Conservation (phyloP, 2,888 invertebrate species). For the Hemistola chrysoprasaria region DNA sequence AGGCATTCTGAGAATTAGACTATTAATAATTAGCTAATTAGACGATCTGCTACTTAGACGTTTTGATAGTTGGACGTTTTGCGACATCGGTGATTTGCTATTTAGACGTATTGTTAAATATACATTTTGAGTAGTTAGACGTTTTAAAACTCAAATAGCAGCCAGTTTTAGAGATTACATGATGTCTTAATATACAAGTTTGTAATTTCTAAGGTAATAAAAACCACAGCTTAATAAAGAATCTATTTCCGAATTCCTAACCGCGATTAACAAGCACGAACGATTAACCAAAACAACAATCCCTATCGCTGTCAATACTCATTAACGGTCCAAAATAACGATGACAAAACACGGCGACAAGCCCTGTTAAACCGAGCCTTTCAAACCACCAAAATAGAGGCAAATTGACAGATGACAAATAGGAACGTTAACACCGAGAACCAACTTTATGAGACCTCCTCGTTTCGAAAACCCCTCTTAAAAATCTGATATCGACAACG, state of each 20-base stretch:
- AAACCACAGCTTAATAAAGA: not conserved
- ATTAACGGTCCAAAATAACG: slow-evolving; percentile 76
- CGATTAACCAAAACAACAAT: slow-evolving; percentile 22
- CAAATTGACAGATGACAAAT: slow-evolving; percentile 82
- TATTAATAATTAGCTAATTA: too few relatives aligned
- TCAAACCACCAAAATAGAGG: slow-evolving; percentile 76
- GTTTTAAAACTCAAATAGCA: too few relatives aligned
- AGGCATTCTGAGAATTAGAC: too few relatives aligned
- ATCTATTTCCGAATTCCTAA: slow-evolving; percentile 31
- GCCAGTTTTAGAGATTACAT: too few relatives aligned
- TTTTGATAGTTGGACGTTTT: too few relatives aligned
- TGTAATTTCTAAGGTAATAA: too few relatives aligned
- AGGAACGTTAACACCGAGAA: slow-evolving; percentile 68
- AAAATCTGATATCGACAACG: slow-evolving; percentile 18
- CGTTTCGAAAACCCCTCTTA: slow-evolving; percentile 11
- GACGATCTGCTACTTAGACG: too few relatives aligned
- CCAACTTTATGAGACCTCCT: slow-evolving; percentile 46
- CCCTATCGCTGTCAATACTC: slow-evolving; percentile 66
- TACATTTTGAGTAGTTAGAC: too few relatives aligned
- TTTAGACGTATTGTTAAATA: too few relatives aligned
- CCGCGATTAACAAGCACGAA: too few relatives aligned
- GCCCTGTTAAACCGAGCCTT: slow-evolving; percentile 57
- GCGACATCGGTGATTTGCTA: too few relatives aligned
- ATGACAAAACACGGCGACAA: slow-evolving; percentile 70
- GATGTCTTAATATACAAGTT: too few relatives aligned